Conservation (phyloP, 2,113 vertebrate species). For the Amphiprion percula region DNA sequence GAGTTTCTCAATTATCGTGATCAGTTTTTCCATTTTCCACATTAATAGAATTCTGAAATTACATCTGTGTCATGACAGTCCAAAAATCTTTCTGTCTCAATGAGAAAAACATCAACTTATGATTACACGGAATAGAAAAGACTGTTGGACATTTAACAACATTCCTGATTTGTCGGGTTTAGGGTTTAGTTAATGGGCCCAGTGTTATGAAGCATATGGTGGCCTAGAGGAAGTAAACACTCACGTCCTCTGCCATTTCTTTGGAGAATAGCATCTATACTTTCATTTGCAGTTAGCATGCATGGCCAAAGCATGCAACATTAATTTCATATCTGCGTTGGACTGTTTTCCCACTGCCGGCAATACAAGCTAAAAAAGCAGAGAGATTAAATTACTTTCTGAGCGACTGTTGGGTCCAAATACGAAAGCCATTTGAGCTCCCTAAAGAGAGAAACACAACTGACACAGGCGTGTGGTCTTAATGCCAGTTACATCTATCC, state of each 20-base stretch:
- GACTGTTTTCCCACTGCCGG: slow-evolving; percentile 33
- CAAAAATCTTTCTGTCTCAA: neutral
- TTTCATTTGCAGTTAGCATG: slow-evolving; percentile 26
- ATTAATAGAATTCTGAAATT: neutral
- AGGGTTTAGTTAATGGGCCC: slow-evolving; percentile 5
- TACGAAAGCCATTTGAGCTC: slow-evolving; percentile 22
- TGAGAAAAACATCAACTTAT: slow-evolving; percentile 11
- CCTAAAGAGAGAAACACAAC: slow-evolving; percentile 24
- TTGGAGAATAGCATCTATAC: slow-evolving; percentile 35
- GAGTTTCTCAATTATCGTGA: no score
- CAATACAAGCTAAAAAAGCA: slow-evolving; percentile 42
- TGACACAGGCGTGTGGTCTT: slow-evolving; percentile 25
- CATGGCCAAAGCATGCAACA: slow-evolving; percentile 32
- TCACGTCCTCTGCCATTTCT: slow-evolving; percentile 14
- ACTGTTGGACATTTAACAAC: neutral
- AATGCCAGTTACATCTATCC: slow-evolving; percentile 25
- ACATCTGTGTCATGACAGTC: neutral
- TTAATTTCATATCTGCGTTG: slow-evolving; percentile 45
- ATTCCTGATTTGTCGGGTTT: slow-evolving; percentile 7
- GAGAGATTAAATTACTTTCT: slow-evolving; percentile 37
- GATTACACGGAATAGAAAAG: neutral
- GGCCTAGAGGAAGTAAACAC: slow-evolving; percentile 7
- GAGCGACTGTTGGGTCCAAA: slow-evolving; percentile 22
- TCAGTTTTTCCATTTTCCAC: neutral
- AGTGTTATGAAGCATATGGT: slow-evolving; percentile 14